These are phyloP conservation scores for Bagarius yarrelli DNA, from an alignment of 2,113 vertebrate genomes.

Conservation along the genomic window DNA sequence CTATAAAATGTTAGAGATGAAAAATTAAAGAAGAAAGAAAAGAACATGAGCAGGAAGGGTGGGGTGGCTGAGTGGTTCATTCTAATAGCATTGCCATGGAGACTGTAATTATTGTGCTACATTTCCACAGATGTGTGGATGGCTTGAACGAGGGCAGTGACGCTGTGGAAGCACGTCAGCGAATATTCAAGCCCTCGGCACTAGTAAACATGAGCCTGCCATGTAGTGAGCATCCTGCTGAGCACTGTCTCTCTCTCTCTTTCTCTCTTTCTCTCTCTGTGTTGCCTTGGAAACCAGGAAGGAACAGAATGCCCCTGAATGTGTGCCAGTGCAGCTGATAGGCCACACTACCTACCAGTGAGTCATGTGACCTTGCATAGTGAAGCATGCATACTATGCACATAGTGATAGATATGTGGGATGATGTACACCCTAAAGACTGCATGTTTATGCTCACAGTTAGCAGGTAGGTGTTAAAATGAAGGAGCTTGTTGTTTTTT, in stretches of 20 bases:
- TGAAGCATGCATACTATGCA: background rate
- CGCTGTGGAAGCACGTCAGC: slow-evolving; percentile 57
- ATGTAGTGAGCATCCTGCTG: slow-evolving; percentile 62
- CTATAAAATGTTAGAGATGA: slow-evolving; percentile 59
- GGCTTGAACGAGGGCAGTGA: slow-evolving; percentile 58
- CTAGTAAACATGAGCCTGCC: slow-evolving; percentile 69
- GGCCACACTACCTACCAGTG: slow-evolving; percentile 33
- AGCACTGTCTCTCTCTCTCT: slow-evolving; percentile 59
- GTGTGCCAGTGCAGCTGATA: slow-evolving; percentile 36
- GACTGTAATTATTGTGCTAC: slow-evolving; percentile 68
- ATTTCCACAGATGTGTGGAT: slow-evolving; percentile 61
- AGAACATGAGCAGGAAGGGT: slow-evolving; percentile 29
- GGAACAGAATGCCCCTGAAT: slow-evolving; percentile 52
- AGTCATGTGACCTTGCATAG: slow-evolving; percentile 37
- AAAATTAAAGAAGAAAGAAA: slow-evolving; percentile 40
- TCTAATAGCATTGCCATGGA: slow-evolving; percentile 69
- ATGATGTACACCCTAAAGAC: slow-evolving; percentile 8
- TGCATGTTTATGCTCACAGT: background rate
- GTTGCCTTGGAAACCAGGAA: slow-evolving; percentile 75
- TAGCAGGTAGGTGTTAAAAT: slow-evolving; percentile 10
- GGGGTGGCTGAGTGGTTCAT: background rate
- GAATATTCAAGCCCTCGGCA: slow-evolving; percentile 66
- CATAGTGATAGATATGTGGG: slow-evolving; percentile 10
- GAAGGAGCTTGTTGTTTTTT: background rate
- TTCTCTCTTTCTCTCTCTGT: slow-evolving; percentile 31